Base-by-base conservation (phyloP, 2,797 vertebrate species). In the Myotis daubentonii region DNA sequence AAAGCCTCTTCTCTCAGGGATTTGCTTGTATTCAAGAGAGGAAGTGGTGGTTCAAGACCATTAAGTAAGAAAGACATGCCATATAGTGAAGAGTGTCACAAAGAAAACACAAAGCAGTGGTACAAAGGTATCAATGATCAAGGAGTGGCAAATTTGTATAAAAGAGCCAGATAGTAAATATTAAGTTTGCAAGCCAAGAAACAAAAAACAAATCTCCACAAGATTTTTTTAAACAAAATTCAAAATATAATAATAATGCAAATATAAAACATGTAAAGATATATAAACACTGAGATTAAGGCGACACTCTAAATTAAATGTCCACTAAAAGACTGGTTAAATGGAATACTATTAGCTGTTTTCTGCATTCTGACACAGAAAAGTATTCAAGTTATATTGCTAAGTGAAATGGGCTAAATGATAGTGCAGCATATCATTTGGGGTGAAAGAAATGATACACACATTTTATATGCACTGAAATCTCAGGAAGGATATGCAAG, bases 131-230 rank as follows among this genome's bases (percentile, higher is more conserved):
- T 1, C 49, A n/a, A 62, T 49, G 62, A 65, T 22, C 36, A 93
- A 81, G 17, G 16, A 93, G 1, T 51, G 44, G 28, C 13, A 76
- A 12, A 71, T 11, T 28, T 41, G 2, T 62, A n/a, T 33, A 72
- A 88, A 90, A 87, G 41, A 10, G 30, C 19, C 22, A 89, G 22
- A 57, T 0, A 79, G 47, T 72, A 86, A 92, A 68, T 71, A 78
- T 70, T 70, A 90, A 71, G 6, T 72, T 89, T 68, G 3, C 15
- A 89, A 60, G 47, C 11, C n/a, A 90, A 93, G 5, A 66, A 90
- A 80, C 10, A 87, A 87, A 87, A 87, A 65, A 91, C 17, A 94
- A 74, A 89, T 93, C 51, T 80, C 41, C 13, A 87, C 9, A 93
- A 88, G 65, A 36, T 55, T 53, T 76, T 68, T 53, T 53, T 25